These are phyloP conservation scores for Fragum fragum DNA, from an alignment of 2,888 invertebrate genomes.

Conservation along the genomic window DNA sequence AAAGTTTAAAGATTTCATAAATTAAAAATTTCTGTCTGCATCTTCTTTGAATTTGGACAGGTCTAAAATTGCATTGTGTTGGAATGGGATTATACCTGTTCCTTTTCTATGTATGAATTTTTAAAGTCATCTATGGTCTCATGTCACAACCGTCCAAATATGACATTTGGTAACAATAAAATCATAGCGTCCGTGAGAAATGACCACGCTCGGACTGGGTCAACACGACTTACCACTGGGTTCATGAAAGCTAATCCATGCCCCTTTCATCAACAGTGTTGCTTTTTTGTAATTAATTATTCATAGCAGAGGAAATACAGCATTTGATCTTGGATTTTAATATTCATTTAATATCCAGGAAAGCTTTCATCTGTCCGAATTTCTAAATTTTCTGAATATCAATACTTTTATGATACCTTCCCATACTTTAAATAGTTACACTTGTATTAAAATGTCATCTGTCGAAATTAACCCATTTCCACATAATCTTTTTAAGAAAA, in stretches of 20 bases:
- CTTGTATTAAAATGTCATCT: no score
- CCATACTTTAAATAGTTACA: no score
- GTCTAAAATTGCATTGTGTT: no score
- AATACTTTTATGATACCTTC: not conserved
- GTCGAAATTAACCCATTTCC: no score
- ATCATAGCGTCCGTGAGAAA: constrained; percentile 34
- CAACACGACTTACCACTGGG: not conserved
- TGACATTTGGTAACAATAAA: constrained; percentile 33
- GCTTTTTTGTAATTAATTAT: constrained; percentile 27
- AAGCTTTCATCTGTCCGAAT: not conserved
- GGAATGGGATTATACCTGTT: no score
- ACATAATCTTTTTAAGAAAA: no score
- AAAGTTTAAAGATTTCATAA: no score
- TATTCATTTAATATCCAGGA: constrained; percentile 2
- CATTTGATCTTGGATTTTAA: constrained; percentile 16
- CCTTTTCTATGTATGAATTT: constrained; percentile 22
- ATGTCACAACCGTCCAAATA: constrained; percentile 21
- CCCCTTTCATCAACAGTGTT: constrained; percentile 9
- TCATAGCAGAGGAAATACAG: constrained; percentile 9
- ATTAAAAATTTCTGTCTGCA: no score
- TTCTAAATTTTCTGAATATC: constrained; percentile 1
- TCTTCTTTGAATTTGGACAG: no score
- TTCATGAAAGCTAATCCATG: constrained; percentile 15
- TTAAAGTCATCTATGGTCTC: constrained; percentile 27
- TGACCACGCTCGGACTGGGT: constrained; percentile 16